phyloP scores from a whole-genome alignment of 1,140 invertebrate species.

The Aphaenogaster rudis region DNA sequence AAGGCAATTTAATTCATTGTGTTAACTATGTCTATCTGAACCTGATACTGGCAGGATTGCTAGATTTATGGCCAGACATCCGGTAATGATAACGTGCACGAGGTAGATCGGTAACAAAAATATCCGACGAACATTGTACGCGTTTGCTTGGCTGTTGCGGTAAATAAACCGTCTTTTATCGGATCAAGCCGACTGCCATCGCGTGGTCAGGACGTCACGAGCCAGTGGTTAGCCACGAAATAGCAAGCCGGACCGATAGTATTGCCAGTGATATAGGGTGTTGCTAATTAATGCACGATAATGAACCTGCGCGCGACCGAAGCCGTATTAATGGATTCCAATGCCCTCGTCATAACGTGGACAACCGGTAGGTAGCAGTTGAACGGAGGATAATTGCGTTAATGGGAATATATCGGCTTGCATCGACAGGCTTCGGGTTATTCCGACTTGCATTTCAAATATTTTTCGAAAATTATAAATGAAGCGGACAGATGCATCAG shows the following conservation, averaged over 20 bases:
- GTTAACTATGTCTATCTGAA: neutral
- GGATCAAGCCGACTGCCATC: slow-evolving; percentile 59
- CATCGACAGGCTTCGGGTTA: slow-evolving; percentile 59
- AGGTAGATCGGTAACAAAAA: neutral
- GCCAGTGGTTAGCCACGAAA: slow-evolving; percentile 76
- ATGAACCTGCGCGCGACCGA: slow-evolving; percentile 77
- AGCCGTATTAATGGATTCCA: slow-evolving; percentile 80
- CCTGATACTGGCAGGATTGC: neutral
- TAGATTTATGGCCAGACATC: neutral
- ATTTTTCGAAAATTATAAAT: neutral
- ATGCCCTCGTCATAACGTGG: slow-evolving; percentile 74
- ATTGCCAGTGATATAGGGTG: slow-evolving; percentile 76
- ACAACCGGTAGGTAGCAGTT: slow-evolving; percentile 72
- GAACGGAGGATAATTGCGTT: slow-evolving; percentile 75
- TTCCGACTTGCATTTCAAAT: slow-evolving; percentile 20
- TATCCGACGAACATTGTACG: neutral
- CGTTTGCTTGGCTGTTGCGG: neutral
- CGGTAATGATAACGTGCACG: neutral
- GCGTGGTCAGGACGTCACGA: slow-evolving; percentile 65
- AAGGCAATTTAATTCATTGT: neutral
- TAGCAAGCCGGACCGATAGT: slow-evolving; percentile 72
- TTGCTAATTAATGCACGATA: slow-evolving; percentile 81
- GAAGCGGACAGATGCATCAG: neutral
- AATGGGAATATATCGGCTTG: slow-evolving; percentile 72
- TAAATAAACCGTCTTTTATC: slow-evolving; percentile 63